Evolutionary conservation across 2,797 vertebrate species (phyloP).

Genomic region (Echeneis naucrates): DNA sequence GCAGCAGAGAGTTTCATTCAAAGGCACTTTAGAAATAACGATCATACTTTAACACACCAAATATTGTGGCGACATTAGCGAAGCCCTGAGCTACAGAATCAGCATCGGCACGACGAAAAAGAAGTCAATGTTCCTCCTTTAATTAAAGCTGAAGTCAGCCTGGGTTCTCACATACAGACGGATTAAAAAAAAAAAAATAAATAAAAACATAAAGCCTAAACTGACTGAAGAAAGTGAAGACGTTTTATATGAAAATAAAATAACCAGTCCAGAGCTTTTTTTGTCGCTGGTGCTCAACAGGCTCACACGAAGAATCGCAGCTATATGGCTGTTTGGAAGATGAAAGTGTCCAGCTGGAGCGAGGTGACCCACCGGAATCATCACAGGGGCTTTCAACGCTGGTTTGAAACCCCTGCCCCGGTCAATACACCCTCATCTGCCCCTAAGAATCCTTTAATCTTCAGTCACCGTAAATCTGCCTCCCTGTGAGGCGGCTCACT

Average conservation of each 20-base stretch:
- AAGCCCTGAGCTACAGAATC: no score
- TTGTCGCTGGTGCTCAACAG: constrained; percentile 22
- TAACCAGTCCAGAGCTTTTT: no score
- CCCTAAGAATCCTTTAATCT: constrained; percentile 57
- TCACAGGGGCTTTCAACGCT: constrained; percentile 41
- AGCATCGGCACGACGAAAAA: neutral
- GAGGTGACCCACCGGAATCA: constrained; percentile 39
- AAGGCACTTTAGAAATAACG: no score
- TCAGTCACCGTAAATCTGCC: constrained; percentile 33
- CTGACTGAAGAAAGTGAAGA: neutral
- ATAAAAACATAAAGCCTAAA: neutral
- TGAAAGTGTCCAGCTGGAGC: constrained; percentile 51
- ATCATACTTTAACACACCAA: no score
- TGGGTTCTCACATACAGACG: neutral
- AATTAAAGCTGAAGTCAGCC: neutral
- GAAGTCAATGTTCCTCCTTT: constrained; percentile 1
- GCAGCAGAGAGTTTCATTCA: no score
- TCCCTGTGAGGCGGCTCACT: constrained; percentile 38
- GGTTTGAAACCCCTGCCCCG: constrained; percentile 36
- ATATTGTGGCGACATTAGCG: no score
- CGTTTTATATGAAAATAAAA: neutral
- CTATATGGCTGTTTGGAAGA: constrained; percentile 39
- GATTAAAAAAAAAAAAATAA: no score
- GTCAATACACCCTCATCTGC: constrained; percentile 40
- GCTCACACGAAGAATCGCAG: constrained; percentile 19